Base-by-base conservation (phyloP, 2,113 vertebrate species). In the Garra rufa region DNA sequence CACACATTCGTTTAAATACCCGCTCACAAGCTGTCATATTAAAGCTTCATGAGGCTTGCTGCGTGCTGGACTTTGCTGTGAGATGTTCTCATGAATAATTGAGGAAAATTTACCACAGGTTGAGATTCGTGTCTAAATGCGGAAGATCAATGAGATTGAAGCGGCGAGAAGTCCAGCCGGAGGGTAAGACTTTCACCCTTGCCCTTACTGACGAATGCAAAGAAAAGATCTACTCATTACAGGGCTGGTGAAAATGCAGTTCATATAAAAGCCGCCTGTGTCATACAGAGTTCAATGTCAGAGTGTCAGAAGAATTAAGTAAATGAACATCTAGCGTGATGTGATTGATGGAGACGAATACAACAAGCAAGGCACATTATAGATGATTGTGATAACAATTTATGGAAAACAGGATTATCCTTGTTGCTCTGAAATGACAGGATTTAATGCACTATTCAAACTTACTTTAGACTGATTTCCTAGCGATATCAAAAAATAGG, bases 31-130 rank as follows among this genome's bases (percentile, higher is more conserved):
- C 48, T 84, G 74, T 76, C 55, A 26, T 63, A 80, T 79, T 80
- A 87, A 86, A 70, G 65, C 43, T 82, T 78, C 52, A 73, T 73
- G 26, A 46, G 48, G 28, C 13, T 38, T 26, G 24, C 48, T 52
- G 69, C 44, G 11, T 15, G 50, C 24, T 55, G 76, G 15, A 61
- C 52, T 85, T 75, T 13, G 73, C 28, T 78, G n/a, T 65, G 28
- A 84, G 73, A 26, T 69, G 48, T 85, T 76, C 57, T 79, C 59
- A 81, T 87, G 50, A 70, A 88, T 88, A 84, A 86, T 79, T 38
- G 9, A 86, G 46, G 24, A 7, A 61, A 79, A 83, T 81, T 61
- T 70, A 83, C 61, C 38, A 85, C 57, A 52, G 55, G 43, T 57
- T 82, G 26, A 24, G 63, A 70, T 57, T 46, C 28, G 9, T 28